Evolutionary conservation across 2,888 invertebrate genomes (phyloP).

Genomic region (Trichogramma evanescens): DNA sequence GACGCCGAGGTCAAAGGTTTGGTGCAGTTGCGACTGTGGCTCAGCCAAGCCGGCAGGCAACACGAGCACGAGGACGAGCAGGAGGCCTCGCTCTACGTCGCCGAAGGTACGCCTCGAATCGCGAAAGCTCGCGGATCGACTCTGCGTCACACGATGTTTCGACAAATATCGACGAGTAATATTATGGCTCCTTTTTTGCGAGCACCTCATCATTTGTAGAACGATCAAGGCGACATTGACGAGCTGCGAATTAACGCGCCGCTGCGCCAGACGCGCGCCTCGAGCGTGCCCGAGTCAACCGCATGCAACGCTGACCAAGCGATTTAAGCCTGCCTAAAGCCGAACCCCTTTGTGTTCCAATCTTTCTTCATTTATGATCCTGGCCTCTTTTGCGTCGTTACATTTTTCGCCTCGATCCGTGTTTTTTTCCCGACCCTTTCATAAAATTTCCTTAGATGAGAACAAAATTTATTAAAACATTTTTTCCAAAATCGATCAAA

Average conservation of each 20-base stretch:
- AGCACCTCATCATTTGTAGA: not conserved
- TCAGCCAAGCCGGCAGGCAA: constrained; percentile 31
- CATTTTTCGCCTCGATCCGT: too few relatives aligned
- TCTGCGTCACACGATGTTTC: constrained; percentile 43
- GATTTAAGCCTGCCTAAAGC: not conserved
- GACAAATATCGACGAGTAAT: not conserved
- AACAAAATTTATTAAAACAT: too few relatives aligned
- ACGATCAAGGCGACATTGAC: too few relatives aligned
- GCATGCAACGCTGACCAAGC: constrained; percentile 7
- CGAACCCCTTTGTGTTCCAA: too few relatives aligned
- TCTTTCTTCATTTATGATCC: too few relatives aligned
- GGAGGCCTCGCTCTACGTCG: constrained; percentile 42
- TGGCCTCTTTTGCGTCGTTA: too few relatives aligned
- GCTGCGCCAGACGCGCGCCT: not conserved
- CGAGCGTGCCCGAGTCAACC: not conserved
- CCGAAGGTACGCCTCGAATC: constrained; percentile 35
- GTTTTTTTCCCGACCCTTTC: too few relatives aligned
- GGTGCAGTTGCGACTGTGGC: constrained; percentile 39
- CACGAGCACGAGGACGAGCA: constrained; percentile 39
- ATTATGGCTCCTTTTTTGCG: not conserved
- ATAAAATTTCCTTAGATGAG: too few relatives aligned
- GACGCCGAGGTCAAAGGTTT: constrained; percentile 45
- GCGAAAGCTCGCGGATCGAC: constrained; percentile 41
- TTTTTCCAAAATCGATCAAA: too few relatives aligned
- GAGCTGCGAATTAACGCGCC: not conserved